phyloP scores from a whole-genome alignment of 2,113 vertebrate species.

The Eretmodus cyanostictus region DNA sequence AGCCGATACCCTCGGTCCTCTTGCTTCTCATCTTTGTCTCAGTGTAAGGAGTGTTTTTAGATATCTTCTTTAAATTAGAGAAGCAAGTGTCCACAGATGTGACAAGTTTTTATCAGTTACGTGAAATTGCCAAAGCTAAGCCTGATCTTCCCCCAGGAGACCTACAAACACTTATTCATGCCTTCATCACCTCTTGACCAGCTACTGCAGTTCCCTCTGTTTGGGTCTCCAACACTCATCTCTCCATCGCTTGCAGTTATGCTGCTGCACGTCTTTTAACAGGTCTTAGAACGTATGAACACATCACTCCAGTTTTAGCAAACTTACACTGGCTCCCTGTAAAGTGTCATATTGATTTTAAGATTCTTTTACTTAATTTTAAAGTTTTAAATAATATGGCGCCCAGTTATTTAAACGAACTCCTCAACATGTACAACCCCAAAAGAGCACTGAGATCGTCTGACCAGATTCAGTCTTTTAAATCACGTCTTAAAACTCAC shows the following conservation, averaged over 20 bases:
- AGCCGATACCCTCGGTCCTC: background rate
- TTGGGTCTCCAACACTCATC: background rate
- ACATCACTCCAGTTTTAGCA: accelerated
- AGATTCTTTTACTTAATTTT: background rate
- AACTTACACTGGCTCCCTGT: background rate
- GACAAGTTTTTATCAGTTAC: background rate
- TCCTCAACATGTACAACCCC: background rate
- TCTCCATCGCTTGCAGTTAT: accelerated
- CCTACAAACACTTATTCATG: accelerated
- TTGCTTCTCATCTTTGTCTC: background rate
- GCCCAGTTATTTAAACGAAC: background rate
- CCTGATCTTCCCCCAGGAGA: accelerated
- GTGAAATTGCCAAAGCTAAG: background rate
- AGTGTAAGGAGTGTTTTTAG: background rate
- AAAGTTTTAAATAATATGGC: background rate
- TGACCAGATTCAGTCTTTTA: accelerated
- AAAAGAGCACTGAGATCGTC: accelerated
- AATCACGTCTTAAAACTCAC: background rate
- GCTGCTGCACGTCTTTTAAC: background rate
- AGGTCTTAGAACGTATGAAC: background rate
- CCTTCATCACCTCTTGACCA: background rate
- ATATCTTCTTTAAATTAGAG: background rate
- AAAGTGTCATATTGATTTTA: accelerated
- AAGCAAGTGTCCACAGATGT: background rate
- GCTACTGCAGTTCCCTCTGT: accelerated